These are phyloP conservation scores for Falcaria lacertinaria DNA, from an alignment of 2,888 invertebrate species.

Conservation along the genomic window DNA sequence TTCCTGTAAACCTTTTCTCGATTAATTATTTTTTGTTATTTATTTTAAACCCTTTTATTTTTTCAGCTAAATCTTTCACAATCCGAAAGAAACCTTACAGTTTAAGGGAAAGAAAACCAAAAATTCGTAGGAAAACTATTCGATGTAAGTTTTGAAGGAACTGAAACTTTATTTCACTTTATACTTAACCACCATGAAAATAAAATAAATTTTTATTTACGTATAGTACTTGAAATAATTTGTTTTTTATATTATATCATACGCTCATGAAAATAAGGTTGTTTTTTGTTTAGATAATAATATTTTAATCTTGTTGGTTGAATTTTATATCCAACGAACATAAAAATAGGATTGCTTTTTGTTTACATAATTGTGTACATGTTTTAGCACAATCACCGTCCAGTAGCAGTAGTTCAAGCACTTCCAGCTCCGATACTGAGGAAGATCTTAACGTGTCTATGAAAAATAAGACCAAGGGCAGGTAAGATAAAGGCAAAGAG, in stretches of 20 bases:
- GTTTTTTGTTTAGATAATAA: no score
- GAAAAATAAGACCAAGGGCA: constrained; percentile 74
- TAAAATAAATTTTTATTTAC: no score
- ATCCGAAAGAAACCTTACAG: constrained; percentile 73
- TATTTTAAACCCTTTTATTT: no score
- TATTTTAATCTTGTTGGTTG: no score
- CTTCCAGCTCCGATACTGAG: constrained; percentile 65
- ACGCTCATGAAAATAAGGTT: neutral
- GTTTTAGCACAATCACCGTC: constrained; percentile 69
- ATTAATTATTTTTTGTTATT: no score
- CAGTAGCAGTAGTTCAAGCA: constrained; percentile 54
- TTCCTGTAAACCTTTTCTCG: no score
- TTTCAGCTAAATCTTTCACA: constrained; percentile 72
- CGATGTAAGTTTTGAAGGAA: constrained; percentile 69
- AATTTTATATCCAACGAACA: no score
- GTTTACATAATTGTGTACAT: no score
- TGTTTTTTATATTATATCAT: neutral
- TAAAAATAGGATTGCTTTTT: no score
- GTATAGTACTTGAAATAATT: neutral
- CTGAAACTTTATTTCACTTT: no score
- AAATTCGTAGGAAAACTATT: constrained; percentile 70
- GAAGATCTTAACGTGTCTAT: constrained; percentile 76
- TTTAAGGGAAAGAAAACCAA: constrained; percentile 72
- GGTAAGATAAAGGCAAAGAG: constrained; percentile 29
- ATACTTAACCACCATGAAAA: no score